Evolutionary conservation across 2,888 invertebrate genomes (phyloP).

Genomic region (Bembecia ichneumoniformis): DNA sequence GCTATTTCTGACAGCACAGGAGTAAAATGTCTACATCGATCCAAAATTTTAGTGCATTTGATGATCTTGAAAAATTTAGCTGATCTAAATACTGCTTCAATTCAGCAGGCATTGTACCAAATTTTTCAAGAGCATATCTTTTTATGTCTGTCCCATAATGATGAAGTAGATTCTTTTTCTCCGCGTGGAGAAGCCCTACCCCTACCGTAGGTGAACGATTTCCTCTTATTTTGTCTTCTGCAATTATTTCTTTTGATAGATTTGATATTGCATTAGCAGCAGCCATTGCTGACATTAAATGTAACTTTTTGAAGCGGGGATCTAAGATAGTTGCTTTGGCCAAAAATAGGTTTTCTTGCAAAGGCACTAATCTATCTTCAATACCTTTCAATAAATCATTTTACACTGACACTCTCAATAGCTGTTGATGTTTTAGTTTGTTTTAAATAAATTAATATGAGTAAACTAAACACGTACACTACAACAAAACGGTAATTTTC

Average conservation of each 20-base stretch:
- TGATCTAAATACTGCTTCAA: no score
- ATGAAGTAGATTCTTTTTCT: not conserved
- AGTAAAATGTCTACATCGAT: slow-evolving; percentile 1
- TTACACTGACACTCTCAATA: not conserved
- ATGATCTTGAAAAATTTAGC: no score
- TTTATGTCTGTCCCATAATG: not conserved
- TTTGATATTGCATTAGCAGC: not conserved
- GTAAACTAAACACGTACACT: not conserved
- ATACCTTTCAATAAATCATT: not conserved
- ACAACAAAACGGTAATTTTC: not conserved
- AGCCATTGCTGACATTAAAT: not conserved
- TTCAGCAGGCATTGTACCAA: not conserved
- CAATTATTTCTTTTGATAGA: not conserved
- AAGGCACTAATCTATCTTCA: not conserved
- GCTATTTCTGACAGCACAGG: not conserved
- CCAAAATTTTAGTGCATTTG: not conserved
- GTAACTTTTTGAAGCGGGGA: not conserved
- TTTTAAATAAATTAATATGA: not conserved
- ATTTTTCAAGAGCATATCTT: not conserved
- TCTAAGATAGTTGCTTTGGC: not conserved
- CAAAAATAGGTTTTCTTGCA: not conserved
- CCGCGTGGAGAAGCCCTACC: not conserved
- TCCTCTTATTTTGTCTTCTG: not conserved
- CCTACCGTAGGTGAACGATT: slow-evolving; percentile 1
- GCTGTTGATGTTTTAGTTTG: not conserved